A percentile compares a stretch with the other conserved stretches of the same genome.
Evolutionary conservation across 2,888 invertebrate species (phyloP).

Genomic region (Meteorus colon): DNA sequence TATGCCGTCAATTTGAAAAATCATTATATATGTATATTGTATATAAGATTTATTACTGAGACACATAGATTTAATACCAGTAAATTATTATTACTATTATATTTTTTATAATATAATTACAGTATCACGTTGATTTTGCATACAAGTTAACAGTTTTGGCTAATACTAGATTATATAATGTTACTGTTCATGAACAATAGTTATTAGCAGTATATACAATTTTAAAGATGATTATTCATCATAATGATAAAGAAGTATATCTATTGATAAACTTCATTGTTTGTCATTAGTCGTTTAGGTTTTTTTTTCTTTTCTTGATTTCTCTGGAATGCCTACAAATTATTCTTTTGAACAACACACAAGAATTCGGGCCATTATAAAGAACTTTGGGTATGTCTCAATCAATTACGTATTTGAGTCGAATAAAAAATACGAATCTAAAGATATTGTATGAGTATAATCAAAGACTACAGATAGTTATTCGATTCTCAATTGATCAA

Average conservation of each 20-base stretch:
- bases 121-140: slow-evolving; percentile 57
- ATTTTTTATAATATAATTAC: slow-evolving; percentile 54
- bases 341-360: slow-evolving; percentile 58
- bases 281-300: slow-evolving; percentile 52
- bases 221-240: slow-evolving; percentile 51
- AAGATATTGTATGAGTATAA: slow-evolving; percentile 20
- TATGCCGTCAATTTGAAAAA: not conserved
- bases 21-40: slow-evolving; percentile 13
- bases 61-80: slow-evolving; percentile 32
- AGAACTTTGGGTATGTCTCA: slow-evolving; percentile 63
- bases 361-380: slow-evolving; percentile 52
- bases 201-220: slow-evolving; percentile 70
- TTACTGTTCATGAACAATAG: slow-evolving; percentile 63
- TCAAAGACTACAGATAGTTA: slow-evolving; percentile 32
- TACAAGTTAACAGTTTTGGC: slow-evolving; percentile 53
- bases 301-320: slow-evolving; percentile 43
- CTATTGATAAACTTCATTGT: not conserved
- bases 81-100: slow-evolving; percentile 16
- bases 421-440: slow-evolving; percentile 33
- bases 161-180: slow-evolving; percentile 47
- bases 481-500: slow-evolving; percentile 5
- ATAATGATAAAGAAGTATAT: slow-evolving; percentile 2
- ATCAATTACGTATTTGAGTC: slow-evolving; percentile 52
- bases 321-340: slow-evolving; percentile 70
- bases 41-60: slow-evolving; percentile 21